Evolutionary conservation across 1,140 invertebrate genomes (phyloP), one percentile per base, ranked within the genome.

Genomic region (Drosophila lacteicornis): DNA sequence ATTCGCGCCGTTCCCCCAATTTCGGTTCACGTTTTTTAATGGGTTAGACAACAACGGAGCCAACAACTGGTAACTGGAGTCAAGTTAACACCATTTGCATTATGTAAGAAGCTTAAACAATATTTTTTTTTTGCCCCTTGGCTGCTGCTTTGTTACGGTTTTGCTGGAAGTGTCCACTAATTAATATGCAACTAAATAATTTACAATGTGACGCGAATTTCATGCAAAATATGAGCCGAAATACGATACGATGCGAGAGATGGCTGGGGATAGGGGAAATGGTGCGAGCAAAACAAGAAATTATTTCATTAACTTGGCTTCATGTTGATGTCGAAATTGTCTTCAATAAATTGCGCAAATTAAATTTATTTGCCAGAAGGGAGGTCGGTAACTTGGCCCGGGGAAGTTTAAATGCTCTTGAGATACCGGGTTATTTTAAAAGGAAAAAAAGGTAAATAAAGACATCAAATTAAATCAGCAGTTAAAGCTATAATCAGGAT

Each of bases 171-270:
- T 82, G 60, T 71, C 76, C 61, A 79, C 59, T 76, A 84, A 84
- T 84, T 84, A 84, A 84, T 84, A 84, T 84, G 82, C 82, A 80
- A 77, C 61, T 84, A 80, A 84, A 84, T 84, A 84, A 84, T 80
- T 84, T 77, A 69, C 58, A 73, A 66, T 84, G 74, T 78, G 77
- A 68, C 71, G 73, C 81, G 82, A 84, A 84, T 83, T 83, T 76
- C 60, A 83, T 83, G 65, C 62, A 67, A 67, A 68, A 58, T 65
- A 71, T 53, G 38, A 61, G 40, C 38, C 30, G 53, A 69, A 73
- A 70, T 38, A 7, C n/a, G 53, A 57, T 22, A 15, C 36, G 46
- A 36, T 22, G 19, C 17, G 13, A 55, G 53, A 47, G 46, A 38
- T 30, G 49, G 49, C 49, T 51, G 49, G 15, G 33, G 42, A 15